Conservation (phyloP, 2,888 invertebrate species). For the Acrobasis repandana region DNA sequence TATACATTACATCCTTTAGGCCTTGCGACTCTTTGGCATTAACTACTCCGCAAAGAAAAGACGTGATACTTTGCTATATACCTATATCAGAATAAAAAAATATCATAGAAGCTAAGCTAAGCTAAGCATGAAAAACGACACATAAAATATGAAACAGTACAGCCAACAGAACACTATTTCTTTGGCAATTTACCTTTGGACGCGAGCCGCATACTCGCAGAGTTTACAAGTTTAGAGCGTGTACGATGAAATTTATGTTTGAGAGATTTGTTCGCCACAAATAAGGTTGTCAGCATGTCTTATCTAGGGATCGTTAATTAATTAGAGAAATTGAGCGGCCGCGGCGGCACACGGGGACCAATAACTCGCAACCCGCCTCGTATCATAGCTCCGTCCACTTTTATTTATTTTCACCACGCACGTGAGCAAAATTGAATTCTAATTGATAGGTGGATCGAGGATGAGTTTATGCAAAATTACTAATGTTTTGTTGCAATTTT, state of each 20-base stretch:
- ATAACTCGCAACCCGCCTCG: constrained; percentile 80
- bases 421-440: constrained; percentile 79
- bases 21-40: no score
- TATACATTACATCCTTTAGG: no score
- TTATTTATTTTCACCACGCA: constrained; percentile 81
- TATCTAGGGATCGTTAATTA: constrained; percentile 82
- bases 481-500: neutral
- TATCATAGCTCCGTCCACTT: constrained; percentile 77
- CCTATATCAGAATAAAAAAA: constrained; percentile 51
- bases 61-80: constrained; percentile 19
- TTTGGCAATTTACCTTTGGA: constrained; percentile 58
- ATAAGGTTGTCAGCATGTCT: constrained; percentile 81
- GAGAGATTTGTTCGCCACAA: constrained; percentile 82
- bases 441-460: constrained; percentile 52
- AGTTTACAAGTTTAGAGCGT: constrained; percentile 79
- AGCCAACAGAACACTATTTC: constrained; percentile 35
- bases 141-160: constrained; percentile 40
- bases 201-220: constrained; percentile 56
- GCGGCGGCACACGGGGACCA: constrained; percentile 75
- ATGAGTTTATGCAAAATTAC: constrained; percentile 48
- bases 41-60: constrained; percentile 32
- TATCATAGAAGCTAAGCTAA: constrained; percentile 54
- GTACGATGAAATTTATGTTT: constrained; percentile 80
- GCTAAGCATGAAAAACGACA: constrained; percentile 42
- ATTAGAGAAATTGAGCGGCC: constrained; percentile 83